These are phyloP conservation scores for Gouania willdenowi DNA, from an alignment of 2,797 vertebrate species.

Conservation along the genomic window DNA sequence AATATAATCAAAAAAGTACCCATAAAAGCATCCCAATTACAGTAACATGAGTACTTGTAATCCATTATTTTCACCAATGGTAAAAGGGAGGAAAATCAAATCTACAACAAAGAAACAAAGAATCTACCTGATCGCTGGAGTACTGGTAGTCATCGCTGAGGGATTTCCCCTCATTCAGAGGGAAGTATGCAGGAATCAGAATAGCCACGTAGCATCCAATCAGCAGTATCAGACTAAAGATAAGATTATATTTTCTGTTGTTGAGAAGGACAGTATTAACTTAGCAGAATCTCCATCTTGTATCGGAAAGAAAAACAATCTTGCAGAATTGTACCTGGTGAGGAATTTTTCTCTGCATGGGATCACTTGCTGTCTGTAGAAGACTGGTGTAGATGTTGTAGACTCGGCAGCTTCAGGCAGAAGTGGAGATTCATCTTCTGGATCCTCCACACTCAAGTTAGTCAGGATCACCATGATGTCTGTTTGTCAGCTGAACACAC, in stretches of 20 bases:
- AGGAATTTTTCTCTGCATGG: conserved; percentile 57
- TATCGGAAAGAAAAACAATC: background rate
- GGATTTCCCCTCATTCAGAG: conserved; percentile 11
- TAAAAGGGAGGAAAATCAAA: no score
- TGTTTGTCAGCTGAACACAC: no score
- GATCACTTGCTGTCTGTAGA: conserved; percentile 6
- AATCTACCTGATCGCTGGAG: conserved; percentile 56
- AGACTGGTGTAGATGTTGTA: conserved; percentile 4
- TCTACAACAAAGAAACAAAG: no score
- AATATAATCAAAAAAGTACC: no score
- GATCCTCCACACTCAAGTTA: conserved; percentile 52
- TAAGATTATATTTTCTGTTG: conserved; percentile 64
- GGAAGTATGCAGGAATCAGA: conserved; percentile 72
- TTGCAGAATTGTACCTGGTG: conserved; percentile 51
- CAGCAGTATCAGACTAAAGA: conserved; percentile 64
- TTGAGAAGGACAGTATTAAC: no score
- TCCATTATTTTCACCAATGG: no score
- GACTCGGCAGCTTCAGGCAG: conserved; percentile 46
- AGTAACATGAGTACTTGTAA: no score
- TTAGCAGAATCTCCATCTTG: no score
- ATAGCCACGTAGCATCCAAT: conserved; percentile 68
- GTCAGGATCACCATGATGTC: conserved; percentile 60
- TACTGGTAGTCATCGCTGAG: conserved; percentile 26
- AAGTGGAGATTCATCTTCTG: conserved; percentile 39
- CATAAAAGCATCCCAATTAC: no score